These are phyloP conservation scores for Anthrax anthrax DNA, from an alignment of 2,888 invertebrate species.

Conservation along the genomic window DNA sequence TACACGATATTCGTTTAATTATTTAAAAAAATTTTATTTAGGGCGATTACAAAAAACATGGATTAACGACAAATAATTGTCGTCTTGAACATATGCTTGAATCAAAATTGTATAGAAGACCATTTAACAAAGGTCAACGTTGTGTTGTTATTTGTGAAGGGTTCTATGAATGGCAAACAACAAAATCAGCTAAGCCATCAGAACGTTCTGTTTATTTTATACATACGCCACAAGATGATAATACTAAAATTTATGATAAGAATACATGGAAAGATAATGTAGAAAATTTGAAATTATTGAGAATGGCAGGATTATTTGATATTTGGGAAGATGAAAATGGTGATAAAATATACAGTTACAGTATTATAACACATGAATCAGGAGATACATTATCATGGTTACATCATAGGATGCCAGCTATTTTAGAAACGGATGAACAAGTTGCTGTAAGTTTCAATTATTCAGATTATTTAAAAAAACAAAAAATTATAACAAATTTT, in stretches of 20 bases:
- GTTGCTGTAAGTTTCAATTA: conserved; percentile 38
- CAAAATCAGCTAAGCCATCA: conserved; percentile 43
- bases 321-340: conserved; percentile 46
- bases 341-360: conserved; percentile 52
- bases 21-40: conserved; percentile 17
- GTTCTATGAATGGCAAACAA: conserved; percentile 69
- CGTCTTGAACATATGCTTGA: conserved; percentile 52
- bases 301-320: conserved; percentile 65
- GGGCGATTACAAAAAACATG: conserved; percentile 49
- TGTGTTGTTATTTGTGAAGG: conserved; percentile 70
- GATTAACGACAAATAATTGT: conserved; percentile 63
- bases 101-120: conserved; percentile 54
- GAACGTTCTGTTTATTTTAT: conserved; percentile 61
- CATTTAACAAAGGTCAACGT: conserved; percentile 52
- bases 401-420: conserved; percentile 70
- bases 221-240: conserved; percentile 45
- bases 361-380: conserved; percentile 64
- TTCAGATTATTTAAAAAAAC: not conserved
- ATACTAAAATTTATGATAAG: conserved; percentile 40
- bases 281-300: conserved; percentile 42
- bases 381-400: conserved; percentile 52
- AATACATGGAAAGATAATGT: conserved; percentile 41
- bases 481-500: too few relatives aligned
- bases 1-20: conserved; percentile 1
- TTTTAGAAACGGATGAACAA: conserved; percentile 51